These are phyloP conservation scores for Rhadinocentrus ornatus DNA, from an alignment of 2,797 vertebrate species.

Conservation along the genomic window DNA sequence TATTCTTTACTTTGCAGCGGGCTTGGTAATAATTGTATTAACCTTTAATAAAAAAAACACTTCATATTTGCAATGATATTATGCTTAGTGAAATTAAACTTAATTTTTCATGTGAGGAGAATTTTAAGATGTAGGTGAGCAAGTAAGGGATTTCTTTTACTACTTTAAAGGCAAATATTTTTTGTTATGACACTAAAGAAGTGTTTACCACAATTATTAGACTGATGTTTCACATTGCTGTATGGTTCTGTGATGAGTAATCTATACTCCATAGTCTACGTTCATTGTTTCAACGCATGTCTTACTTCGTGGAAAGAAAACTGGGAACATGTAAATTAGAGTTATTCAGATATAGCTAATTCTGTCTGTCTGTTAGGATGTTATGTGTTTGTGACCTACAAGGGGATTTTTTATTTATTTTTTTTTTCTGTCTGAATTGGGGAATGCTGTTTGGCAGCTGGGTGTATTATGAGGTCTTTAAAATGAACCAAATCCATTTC, in stretches of 20 bases:
- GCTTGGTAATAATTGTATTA: conserved; percentile 27
- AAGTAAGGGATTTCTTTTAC: neutral
- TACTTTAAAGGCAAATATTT: neutral
- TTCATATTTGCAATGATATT: conserved; percentile 12
- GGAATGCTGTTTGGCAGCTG: conserved; percentile 75
- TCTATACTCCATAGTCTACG: neutral
- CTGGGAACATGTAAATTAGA: conserved; percentile 2
- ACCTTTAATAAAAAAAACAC: conserved; percentile 16
- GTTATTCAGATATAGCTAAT: conserved; percentile 32
- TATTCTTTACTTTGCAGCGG: conserved; percentile 45
- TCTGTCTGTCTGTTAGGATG: conserved; percentile 9
- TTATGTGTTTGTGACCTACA: conserved; percentile 50
- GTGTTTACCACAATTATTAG: neutral
- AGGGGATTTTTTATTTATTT: conserved; percentile 63
- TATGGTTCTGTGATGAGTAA: conserved; percentile 25
- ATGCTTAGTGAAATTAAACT: neutral
- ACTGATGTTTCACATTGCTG: neutral
- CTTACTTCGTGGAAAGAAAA: conserved; percentile 5
- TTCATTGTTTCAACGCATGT: neutral
- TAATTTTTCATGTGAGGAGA: conserved; percentile 4
- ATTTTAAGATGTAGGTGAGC: conserved; percentile 1
- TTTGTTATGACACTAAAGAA: neutral
- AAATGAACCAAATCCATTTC: conserved; percentile 62
- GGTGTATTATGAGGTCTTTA: conserved; percentile 64
- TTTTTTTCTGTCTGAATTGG: conserved; percentile 63